Evolutionary conservation across 1,140 invertebrate genomes (phyloP).

Genomic region (Zelostemma sp.): DNA sequence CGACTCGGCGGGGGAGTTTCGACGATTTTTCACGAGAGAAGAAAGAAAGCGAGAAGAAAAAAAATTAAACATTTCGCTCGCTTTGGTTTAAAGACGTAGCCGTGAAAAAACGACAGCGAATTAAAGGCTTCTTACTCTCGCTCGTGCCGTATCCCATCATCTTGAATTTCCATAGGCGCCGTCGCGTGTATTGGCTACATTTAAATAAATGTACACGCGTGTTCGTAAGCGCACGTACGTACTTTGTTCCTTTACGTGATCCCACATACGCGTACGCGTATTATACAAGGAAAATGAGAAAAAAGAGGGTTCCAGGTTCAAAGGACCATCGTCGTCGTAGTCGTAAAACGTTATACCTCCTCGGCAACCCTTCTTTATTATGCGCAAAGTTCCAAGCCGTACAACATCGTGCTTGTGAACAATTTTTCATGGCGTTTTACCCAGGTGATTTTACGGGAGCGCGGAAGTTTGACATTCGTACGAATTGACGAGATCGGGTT

Average conservation of each 20-base stretch:
- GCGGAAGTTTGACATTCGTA: no score
- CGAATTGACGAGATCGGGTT: no score
- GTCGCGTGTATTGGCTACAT: not conserved
- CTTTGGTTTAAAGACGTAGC: no score
- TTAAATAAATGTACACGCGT: not conserved
- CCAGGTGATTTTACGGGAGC: no score
- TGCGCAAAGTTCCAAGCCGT: not conserved
- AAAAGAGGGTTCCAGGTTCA: slow-evolving; percentile 14
- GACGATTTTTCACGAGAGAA: no score
- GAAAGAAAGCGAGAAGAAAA: no score
- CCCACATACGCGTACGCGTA: slow-evolving; percentile 11
- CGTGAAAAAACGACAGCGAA: not conserved
- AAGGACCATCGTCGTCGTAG: slow-evolving; percentile 3
- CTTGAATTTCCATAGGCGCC: not conserved
- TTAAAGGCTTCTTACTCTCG: not conserved
- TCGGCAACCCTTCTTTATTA: slow-evolving; percentile 6
- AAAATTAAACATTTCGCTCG: no score
- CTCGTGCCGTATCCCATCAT: not conserved
- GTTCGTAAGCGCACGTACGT: not conserved
- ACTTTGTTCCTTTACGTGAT: slow-evolving; percentile 17
- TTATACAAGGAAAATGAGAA: slow-evolving; percentile 12
- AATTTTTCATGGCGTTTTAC: not conserved
- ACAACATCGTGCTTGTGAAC: not conserved
- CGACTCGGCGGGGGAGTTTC: no score
- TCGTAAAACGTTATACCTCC: slow-evolving; percentile 5